Percentiles rank a stretch among this genome's conserved stretches.
phyloP scores from a whole-genome alignment of 2,797 vertebrate species.

The Phalloptychus januarius region DNA sequence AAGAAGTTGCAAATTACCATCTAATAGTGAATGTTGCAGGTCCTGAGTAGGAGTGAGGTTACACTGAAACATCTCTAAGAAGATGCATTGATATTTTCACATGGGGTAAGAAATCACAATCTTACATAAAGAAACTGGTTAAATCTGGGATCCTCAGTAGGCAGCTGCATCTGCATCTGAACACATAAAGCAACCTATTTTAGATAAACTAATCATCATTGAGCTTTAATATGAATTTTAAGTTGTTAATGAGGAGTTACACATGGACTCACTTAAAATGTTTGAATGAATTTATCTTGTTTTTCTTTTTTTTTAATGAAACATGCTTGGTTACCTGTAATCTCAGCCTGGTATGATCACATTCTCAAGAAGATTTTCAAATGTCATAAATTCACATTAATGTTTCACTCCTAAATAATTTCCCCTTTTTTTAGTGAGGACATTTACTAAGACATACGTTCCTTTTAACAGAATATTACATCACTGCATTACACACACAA shows the following conservation, averaged over 20 bases:
- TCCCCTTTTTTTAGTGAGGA: not conserved
- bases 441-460: not conserved
- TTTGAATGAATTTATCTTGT: not conserved
- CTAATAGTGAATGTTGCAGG: slow-evolving; percentile 1
- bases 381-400: not conserved
- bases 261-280: not conserved
- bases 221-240: not conserved
- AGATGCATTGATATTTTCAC: slow-evolving; percentile 15
- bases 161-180: not conserved
- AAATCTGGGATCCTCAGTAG: not conserved
- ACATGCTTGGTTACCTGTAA: not conserved
- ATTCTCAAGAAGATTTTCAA: not conserved
- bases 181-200: not conserved
- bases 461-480: not conserved
- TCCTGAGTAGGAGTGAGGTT: slow-evolving; percentile 16
- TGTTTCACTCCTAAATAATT: too few relatives aligned
- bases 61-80: slow-evolving; percentile 7
- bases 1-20: not conserved
- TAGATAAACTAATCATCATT: not conserved
- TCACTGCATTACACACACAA: not conserved
- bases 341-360: not conserved
- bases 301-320: too few relatives aligned
- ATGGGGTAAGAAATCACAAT: slow-evolving; percentile 8
- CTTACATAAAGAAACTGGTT: slow-evolving; percentile 14
- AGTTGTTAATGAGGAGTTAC: not conserved